A percentile compares a stretch with the other conserved stretches of the same genome.
phyloP scores from a whole-genome alignment of 2,888 invertebrate genomes.

The Plebejus anna region DNA sequence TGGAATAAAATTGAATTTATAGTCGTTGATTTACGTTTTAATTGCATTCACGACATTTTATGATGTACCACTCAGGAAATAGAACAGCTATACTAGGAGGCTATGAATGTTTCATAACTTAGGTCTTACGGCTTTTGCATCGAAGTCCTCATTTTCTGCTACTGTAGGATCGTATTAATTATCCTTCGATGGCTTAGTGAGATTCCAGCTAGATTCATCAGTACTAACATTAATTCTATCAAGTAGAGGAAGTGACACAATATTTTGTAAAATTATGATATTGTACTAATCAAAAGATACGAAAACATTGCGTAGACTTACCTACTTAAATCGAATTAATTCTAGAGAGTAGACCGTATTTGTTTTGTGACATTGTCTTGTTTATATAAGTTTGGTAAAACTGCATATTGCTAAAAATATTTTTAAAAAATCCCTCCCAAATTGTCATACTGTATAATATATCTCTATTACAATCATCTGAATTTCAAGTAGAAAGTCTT shows the following conservation, averaged over 20 bases:
- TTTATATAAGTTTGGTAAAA: too few relatives aligned
- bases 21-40: conserved; percentile 66
- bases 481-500: neutral
- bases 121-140: neutral
- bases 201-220: neutral
- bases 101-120: conserved; percentile 15
- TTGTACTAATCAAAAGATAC: too few relatives aligned
- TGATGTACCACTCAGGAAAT: conserved; percentile 43
- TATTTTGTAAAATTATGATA: too few relatives aligned
- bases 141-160: conserved; percentile 1
- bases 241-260: too few relatives aligned
- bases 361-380: too few relatives aligned
- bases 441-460: neutral
- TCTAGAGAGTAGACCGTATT: too few relatives aligned
- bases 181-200: neutral
- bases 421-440: neutral
- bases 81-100: conserved; percentile 32
- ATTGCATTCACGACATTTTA: conserved; percentile 53
- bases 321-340: too few relatives aligned
- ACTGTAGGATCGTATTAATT: neutral
- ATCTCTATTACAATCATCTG: neutral
- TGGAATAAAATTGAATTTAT: conserved; percentile 79
- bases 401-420: neutral
- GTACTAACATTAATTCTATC: neutral
- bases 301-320: too few relatives aligned